Evolutionary conservation across 2,888 invertebrate species (phyloP).

Genomic region (Linnaemya tessellans): DNA sequence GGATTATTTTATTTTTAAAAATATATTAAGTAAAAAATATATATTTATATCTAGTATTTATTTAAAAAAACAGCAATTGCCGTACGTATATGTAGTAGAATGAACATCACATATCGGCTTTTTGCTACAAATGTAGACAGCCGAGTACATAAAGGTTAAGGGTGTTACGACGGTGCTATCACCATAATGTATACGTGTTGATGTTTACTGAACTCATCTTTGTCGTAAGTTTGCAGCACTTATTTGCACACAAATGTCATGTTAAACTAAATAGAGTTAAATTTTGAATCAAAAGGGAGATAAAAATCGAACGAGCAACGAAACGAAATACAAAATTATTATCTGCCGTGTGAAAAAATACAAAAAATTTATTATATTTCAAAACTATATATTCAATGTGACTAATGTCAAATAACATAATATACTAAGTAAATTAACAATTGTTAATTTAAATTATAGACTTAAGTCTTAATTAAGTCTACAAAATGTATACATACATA

Average conservation of each 20-base stretch:
- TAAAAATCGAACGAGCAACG: constrained; percentile 73
- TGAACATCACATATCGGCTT: too few species aligned
- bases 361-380: constrained; percentile 53
- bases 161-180: too few species aligned
- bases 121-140: too few species aligned
- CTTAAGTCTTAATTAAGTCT: constrained; percentile 37
- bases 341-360: constrained; percentile 69
- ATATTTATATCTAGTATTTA: too few species aligned
- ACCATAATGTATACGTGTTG: too few species aligned
- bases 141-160: too few species aligned
- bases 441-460: too few species aligned
- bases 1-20: too few species aligned
- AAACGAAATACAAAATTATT: constrained; percentile 74
- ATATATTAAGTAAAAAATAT: too few species aligned
- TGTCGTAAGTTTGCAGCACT: constrained; percentile 30
- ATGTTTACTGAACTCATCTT: not conserved
- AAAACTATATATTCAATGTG: constrained; percentile 20
- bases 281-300: constrained; percentile 37
- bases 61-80: too few species aligned
- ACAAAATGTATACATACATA: constrained; percentile 54
- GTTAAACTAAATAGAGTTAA: constrained; percentile 36
- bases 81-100: too few species aligned
- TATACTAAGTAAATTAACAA: not conserved
- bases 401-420: constrained; percentile 1
- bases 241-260: constrained; percentile 52